Conservation (phyloP, 2,888 invertebrate species). For the Heliconius ethilla region DNA sequence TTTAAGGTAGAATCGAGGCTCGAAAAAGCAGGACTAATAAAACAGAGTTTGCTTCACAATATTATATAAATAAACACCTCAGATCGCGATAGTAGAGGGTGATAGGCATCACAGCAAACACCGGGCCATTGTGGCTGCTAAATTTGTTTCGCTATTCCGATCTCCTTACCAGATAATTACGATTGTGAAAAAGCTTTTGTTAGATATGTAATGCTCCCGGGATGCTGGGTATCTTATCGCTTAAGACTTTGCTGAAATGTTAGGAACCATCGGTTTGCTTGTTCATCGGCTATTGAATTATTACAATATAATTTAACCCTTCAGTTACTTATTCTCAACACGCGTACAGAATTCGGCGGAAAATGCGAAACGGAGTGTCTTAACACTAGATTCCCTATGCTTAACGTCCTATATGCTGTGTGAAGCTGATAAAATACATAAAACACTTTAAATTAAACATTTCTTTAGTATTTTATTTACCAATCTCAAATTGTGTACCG, state of each 20-base stretch:
- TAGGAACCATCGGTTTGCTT: neutral
- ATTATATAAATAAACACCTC: slow-evolving; percentile 65
- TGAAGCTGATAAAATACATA: too few species aligned
- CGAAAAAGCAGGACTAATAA: slow-evolving; percentile 23
- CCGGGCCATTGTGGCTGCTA: slow-evolving; percentile 76
- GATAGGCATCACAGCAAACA: slow-evolving; percentile 78
- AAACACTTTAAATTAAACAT: neutral
- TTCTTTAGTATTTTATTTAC: neutral
- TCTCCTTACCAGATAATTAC: slow-evolving; percentile 74
- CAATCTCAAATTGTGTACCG: neutral
- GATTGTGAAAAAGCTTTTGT: slow-evolving; percentile 70
- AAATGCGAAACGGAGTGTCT: too few species aligned
- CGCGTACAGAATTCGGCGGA: too few species aligned
- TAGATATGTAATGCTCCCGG: slow-evolving; percentile 38
- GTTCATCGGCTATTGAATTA: neutral
- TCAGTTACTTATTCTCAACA: neutral
- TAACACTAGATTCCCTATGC: too few species aligned
- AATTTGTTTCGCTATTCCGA: slow-evolving; percentile 80
- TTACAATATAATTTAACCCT: neutral
- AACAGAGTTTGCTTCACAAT: slow-evolving; percentile 31
- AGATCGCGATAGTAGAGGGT: slow-evolving; percentile 69
- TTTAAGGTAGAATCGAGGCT: slow-evolving; percentile 18
- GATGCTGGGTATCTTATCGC: slow-evolving; percentile 21
- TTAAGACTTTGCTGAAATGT: neutral
- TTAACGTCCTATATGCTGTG: too few species aligned